Evolutionary conservation across 2,113 vertebrate genomes (phyloP).

Genomic region (Centropristis striata): DNA sequence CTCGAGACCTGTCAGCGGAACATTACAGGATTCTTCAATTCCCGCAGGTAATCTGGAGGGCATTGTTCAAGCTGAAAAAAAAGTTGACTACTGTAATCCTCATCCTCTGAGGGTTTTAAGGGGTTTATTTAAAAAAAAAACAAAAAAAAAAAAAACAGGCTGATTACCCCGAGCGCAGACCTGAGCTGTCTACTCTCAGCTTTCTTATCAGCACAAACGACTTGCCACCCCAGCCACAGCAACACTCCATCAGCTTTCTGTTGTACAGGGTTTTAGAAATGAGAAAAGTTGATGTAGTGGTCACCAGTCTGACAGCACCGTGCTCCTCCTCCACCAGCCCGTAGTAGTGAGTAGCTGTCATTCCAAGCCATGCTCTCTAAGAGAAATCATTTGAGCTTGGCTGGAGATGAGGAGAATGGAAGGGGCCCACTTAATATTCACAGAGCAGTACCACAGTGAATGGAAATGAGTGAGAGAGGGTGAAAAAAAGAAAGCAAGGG

Average conservation of each 20-base stretch:
- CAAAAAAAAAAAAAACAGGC: constrained; percentile 30
- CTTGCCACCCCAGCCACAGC: constrained; percentile 35
- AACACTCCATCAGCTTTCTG: constrained; percentile 1
- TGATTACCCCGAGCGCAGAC: constrained; percentile 32
- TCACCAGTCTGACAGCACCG: constrained; percentile 53
- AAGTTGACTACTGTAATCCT: constrained; percentile 61
- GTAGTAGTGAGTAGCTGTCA: constrained; percentile 33
- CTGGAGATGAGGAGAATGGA: constrained; percentile 75
- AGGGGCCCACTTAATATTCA: constrained; percentile 88
- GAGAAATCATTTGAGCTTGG: constrained; percentile 74
- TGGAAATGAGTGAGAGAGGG: constrained; percentile 81
- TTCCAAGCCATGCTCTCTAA: constrained; percentile 39
- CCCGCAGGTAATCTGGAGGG: constrained; percentile 59
- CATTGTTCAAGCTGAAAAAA: constrained; percentile 66
- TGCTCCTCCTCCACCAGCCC: constrained; percentile 3
- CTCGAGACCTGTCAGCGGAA: constrained; percentile 42
- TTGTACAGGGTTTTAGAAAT: neutral
- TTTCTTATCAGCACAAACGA: constrained; percentile 56
- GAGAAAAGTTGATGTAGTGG: constrained; percentile 41
- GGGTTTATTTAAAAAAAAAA: constrained; percentile 46
- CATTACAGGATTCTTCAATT: constrained; percentile 54
- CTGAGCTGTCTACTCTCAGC: constrained; percentile 18
- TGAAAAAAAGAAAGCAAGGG: neutral
- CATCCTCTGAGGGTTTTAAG: constrained; percentile 53
- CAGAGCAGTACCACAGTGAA: constrained; percentile 82